Evolutionary conservation across 1,140 invertebrate species (phyloP).

Genomic region (Bombus cullumanus): DNA sequence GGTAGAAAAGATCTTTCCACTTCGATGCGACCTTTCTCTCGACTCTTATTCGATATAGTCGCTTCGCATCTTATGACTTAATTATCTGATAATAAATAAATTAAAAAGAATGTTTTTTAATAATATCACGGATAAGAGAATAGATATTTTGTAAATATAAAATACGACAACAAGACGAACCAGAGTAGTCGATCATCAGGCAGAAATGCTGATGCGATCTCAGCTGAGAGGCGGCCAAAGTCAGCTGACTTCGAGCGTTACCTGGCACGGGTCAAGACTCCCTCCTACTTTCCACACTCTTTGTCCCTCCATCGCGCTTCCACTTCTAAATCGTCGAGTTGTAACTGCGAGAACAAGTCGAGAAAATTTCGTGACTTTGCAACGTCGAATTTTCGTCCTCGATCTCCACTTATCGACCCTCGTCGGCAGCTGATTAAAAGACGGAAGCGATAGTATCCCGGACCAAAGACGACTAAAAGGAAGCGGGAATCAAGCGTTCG

Average conservation of each 20-base stretch:
- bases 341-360: background rate
- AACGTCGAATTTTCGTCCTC: background rate
- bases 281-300: slow-evolving; percentile 20
- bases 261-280: slow-evolving; percentile 64
- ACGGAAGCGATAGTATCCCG: no score
- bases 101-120: no score
- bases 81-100: no score
- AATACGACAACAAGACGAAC: background rate
- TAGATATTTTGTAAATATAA: background rate
- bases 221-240: slow-evolving; percentile 72
- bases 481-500: slow-evolving; percentile 6
- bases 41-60: background rate
- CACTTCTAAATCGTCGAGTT: slow-evolving; percentile 44
- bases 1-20: background rate
- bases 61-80: no score
- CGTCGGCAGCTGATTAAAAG: background rate
- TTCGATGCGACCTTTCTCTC: background rate
- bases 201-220: slow-evolving; percentile 27
- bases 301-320: slow-evolving; percentile 1
- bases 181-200: background rate
- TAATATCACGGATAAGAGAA: no score
- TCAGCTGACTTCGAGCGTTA: slow-evolving; percentile 76
- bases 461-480: slow-evolving; percentile 3
- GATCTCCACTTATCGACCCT: background rate
- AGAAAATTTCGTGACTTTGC: slow-evolving; percentile 41